These are phyloP conservation scores for Apamea anceps DNA, from an alignment of 2,888 invertebrate species.

Conservation along the genomic window DNA sequence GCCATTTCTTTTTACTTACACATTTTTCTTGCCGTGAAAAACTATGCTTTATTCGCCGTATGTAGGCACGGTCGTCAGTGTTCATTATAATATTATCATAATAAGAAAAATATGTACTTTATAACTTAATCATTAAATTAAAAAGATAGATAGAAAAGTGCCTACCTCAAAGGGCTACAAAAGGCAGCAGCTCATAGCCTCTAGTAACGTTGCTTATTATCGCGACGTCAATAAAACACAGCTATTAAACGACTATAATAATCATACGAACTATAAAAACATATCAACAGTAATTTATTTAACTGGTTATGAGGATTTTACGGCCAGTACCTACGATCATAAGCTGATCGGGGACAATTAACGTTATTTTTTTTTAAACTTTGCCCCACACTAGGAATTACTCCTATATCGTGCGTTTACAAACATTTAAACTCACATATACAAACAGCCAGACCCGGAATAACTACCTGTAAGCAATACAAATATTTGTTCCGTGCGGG, in stretches of 20 bases:
- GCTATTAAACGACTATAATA: constrained; percentile 40
- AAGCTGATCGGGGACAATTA: constrained; percentile 47
- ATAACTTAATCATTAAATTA: not conserved
- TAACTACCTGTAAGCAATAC: too few relatives aligned
- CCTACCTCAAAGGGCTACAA: not conserved
- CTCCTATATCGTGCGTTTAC: too few relatives aligned
- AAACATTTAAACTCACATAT: too few relatives aligned
- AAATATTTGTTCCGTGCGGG: too few relatives aligned
- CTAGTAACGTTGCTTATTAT: not conserved
- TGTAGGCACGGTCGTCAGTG: not conserved
- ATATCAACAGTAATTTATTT: constrained; percentile 52
- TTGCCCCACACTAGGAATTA: too few relatives aligned
- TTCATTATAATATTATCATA: not conserved
- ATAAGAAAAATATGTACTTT: too few relatives aligned
- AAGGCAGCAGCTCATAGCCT: not conserved
- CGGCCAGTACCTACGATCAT: constrained; percentile 25
- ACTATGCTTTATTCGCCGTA: not conserved
- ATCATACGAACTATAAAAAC: constrained; percentile 42
- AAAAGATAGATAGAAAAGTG: too few relatives aligned
- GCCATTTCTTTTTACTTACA: not conserved
- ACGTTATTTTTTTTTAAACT: not conserved
- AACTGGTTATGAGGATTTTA: constrained; percentile 57
- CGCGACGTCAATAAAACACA: constrained; percentile 22
- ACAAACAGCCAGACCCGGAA: too few relatives aligned
- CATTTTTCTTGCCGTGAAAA: not conserved